These are phyloP conservation scores for Halcyon chelicuti DNA, from an alignment of 2,797 vertebrate species.

Conservation along the genomic window DNA sequence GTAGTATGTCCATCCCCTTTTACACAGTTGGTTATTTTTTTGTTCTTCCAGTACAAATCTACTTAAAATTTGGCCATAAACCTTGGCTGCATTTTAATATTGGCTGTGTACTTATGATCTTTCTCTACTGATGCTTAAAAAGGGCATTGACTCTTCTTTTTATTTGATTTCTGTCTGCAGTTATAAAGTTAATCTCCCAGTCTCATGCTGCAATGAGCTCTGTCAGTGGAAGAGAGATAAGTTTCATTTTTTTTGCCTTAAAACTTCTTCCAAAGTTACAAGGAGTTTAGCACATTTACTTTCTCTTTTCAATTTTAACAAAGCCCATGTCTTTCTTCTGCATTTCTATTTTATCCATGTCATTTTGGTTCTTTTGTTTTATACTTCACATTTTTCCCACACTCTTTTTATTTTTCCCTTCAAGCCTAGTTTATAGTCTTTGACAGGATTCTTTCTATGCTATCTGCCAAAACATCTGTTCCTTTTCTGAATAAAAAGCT, in stretches of 20 bases:
- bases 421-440: conserved; percentile 75
- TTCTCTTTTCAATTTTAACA: conserved; percentile 61
- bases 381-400: conserved; percentile 63
- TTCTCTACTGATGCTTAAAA: conserved; percentile 68
- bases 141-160: conserved; percentile 61
- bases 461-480: conserved; percentile 81
- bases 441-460: conserved; percentile 72
- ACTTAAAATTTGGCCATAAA: conserved; percentile 57
- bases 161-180: conserved; percentile 67
- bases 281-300: conserved; percentile 60
- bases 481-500: conserved; percentile 72
- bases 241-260: conserved; percentile 32
- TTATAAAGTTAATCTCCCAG: conserved; percentile 68
- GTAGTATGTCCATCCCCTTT: neutral
- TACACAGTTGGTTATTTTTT: conserved; percentile 29
- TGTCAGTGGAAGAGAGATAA: conserved; percentile 61
- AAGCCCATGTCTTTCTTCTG: conserved; percentile 52
- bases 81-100: conserved; percentile 56
- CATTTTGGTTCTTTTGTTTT: conserved; percentile 72
- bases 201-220: conserved; percentile 54
- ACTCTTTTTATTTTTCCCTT: conserved; percentile 47
- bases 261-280: conserved; percentile 64
- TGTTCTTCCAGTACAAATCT: conserved; percentile 54
- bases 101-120: conserved; percentile 57
- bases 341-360: conserved; percentile 72